These are phyloP conservation scores for Ctenomys sociabilis DNA, from an alignment of 2,113 vertebrate species.

Conservation along the genomic window DNA sequence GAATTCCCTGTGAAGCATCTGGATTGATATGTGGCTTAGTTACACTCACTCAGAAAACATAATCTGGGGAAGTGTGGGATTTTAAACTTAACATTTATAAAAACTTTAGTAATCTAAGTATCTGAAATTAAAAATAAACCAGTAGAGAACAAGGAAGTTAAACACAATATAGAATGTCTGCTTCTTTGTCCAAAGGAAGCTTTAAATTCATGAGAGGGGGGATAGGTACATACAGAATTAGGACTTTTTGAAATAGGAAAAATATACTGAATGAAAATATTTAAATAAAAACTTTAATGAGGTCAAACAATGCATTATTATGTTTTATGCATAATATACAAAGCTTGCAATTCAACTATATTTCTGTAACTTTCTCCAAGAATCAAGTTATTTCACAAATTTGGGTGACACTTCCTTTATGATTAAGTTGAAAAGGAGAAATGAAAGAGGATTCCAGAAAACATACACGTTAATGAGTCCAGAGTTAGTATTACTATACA, in stretches of 20 bases:
- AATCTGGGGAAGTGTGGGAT: neutral
- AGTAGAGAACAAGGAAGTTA: neutral
- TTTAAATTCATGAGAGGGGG: neutral
- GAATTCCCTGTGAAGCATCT: neutral
- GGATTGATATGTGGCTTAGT: neutral
- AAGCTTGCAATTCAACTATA: neutral
- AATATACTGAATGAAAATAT: neutral
- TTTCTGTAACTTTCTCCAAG: neutral
- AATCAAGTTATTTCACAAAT: neutral
- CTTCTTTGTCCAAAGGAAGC: neutral
- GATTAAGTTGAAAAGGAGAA: neutral
- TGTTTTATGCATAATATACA: neutral
- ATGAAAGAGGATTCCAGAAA: neutral
- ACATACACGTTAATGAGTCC: neutral
- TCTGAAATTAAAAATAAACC: neutral
- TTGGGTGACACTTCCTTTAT: neutral
- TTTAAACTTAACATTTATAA: neutral
- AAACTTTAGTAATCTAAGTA: neutral
- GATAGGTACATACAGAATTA: neutral
- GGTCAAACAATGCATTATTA: neutral
- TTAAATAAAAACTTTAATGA: neutral
- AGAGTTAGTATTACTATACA: neutral
- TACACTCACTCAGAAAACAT: neutral
- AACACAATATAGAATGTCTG: neutral
- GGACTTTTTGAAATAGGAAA: neutral